Percentiles rank a stretch among this genome's conserved stretches.
Conservation (phyloP, 2,888 invertebrate genomes). For the Leptopilina syphax region DNA sequence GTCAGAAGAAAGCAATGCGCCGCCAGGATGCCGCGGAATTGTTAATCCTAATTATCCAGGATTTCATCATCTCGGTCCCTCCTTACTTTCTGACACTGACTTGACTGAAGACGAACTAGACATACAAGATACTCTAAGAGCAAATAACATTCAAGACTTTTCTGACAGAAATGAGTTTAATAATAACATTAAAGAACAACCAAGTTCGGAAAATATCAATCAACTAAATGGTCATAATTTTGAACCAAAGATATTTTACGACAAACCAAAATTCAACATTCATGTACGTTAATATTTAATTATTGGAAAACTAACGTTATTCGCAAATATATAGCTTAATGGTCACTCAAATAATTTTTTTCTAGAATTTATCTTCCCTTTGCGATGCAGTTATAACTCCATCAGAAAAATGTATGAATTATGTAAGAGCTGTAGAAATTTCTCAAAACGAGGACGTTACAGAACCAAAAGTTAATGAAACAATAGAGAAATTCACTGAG, state of each 20-base stretch:
- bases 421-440: conserved; percentile 70
- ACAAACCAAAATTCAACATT: conserved; percentile 80
- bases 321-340: too few species aligned
- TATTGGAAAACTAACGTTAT: conserved; percentile 73
- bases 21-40: conserved; percentile 82
- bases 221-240: conserved; percentile 78
- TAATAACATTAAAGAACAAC: conserved; percentile 65
- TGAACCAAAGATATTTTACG: conserved; percentile 79
- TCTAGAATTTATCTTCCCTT: conserved; percentile 68
- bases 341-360: neutral
- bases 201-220: conserved; percentile 77
- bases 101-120: conserved; percentile 77
- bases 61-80: conserved; percentile 86
- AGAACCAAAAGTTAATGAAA: conserved; percentile 51
- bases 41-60: conserved; percentile 92
- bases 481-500: conserved; percentile 49
- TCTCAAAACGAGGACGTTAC: conserved; percentile 56
- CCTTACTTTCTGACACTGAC: conserved; percentile 76
- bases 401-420: conserved; percentile 73
- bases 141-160: conserved; percentile 76
- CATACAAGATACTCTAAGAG: conserved; percentile 78
- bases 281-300: conserved; percentile 65
- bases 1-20: conserved; percentile 73
- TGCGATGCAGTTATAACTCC: conserved; percentile 68
- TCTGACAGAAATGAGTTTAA: conserved; percentile 77